Conservation (phyloP, 2,113 vertebrate species). For the Tenrec ecaudatus region DNA sequence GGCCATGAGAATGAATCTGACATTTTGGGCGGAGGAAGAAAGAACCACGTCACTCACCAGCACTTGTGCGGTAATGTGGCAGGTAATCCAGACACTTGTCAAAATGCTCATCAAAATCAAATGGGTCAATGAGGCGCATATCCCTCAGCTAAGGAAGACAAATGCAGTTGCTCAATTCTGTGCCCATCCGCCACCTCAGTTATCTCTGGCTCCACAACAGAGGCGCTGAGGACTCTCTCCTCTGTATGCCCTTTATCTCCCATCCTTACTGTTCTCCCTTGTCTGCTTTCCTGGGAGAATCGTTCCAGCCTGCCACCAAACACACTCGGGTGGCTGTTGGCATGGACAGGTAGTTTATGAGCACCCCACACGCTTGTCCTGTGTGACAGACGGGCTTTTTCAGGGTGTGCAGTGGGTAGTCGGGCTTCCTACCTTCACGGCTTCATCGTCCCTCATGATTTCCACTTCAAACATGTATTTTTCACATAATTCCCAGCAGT, state of each 20-base stretch:
- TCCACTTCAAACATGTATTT: conserved; percentile 75
- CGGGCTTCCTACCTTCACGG: conserved; percentile 76
- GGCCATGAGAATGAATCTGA: conserved; percentile 35
- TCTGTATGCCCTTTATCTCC: background rate
- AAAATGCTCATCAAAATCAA: conserved; percentile 80
- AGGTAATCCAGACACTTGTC: conserved; percentile 74
- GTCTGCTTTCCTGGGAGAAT: background rate
- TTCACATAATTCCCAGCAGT: conserved; percentile 76
- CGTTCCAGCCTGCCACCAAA: conserved; percentile 11
- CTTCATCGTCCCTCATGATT: conserved; percentile 76
- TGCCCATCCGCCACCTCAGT: background rate
- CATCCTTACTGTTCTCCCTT: background rate
- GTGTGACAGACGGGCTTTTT: background rate
- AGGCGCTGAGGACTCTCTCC: background rate
- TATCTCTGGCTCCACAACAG: conserved; percentile 1
- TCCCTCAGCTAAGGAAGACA: conserved; percentile 74
- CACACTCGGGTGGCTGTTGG: background rate
- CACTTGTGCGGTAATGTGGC: conserved; percentile 68
- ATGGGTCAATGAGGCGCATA: conserved; percentile 68
- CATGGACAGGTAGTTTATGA: background rate
- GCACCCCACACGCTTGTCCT: background rate
- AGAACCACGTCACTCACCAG: conserved; percentile 67
- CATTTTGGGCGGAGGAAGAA: background rate
- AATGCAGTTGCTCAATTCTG: conserved; percentile 55
- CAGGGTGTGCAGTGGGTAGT: background rate